These are phyloP conservation scores for Onychorhynchus coronatus DNA, from an alignment of 2,113 vertebrate species.

Conservation along the genomic window DNA sequence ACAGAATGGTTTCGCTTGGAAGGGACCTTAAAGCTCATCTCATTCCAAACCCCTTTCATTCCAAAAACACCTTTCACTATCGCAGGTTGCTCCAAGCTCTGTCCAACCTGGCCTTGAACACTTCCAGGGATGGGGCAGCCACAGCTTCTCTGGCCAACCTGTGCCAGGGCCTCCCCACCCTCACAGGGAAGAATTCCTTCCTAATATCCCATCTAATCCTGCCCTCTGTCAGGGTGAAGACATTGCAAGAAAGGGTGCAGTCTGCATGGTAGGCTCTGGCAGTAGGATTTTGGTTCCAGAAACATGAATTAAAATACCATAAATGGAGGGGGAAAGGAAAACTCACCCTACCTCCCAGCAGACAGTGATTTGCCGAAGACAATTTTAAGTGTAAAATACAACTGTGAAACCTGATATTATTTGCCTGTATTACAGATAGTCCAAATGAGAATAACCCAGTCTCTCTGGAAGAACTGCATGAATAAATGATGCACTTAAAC, in stretches of 20 bases:
- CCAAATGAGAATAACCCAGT: not conserved
- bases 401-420: not conserved
- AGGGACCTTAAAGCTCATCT: not conserved
- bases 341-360: not conserved
- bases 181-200: not conserved
- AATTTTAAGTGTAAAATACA: not conserved
- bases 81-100: fast-evolving
- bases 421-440: not conserved
- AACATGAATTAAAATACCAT: not conserved
- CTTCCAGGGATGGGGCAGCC: not conserved
- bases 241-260: not conserved
- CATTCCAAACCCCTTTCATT: fast-evolving
- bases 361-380: not conserved
- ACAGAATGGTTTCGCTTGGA: not conserved
- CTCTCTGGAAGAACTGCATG: not conserved
- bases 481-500: not conserved
- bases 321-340: not conserved
- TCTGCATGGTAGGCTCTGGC: not conserved
- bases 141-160: not conserved
- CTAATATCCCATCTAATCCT: not conserved
- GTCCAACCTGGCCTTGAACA: not conserved
- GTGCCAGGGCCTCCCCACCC: not conserved
- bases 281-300: not conserved
- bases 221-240: not conserved
- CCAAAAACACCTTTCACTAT: not conserved